Percentiles rank a stretch among this genome's conserved stretches.
These are phyloP conservation scores for Dioctria linearis DNA, from an alignment of 2,888 invertebrate genomes.

Conservation along the genomic window DNA sequence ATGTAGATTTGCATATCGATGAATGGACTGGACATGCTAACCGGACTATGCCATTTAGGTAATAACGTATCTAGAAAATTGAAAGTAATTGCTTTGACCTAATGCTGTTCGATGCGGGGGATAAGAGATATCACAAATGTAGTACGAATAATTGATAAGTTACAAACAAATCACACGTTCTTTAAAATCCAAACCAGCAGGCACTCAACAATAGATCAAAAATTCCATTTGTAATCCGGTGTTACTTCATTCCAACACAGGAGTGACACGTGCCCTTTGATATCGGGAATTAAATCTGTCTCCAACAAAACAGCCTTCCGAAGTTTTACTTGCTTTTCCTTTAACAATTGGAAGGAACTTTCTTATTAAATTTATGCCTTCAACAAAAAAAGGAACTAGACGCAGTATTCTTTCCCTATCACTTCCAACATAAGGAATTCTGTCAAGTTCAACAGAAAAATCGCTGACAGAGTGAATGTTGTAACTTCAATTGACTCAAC, in stretches of 20 bases:
- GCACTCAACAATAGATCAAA: neutral
- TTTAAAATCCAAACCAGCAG: neutral
- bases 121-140: neutral
- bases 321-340: neutral
- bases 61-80: conserved; percentile 44
- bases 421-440: conserved; percentile 35
- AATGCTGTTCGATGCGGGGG: conserved; percentile 14
- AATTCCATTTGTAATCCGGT: neutral
- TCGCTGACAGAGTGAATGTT: conserved; percentile 56
- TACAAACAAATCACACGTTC: neutral
- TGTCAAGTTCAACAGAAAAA: conserved; percentile 55
- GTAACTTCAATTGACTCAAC: conserved; percentile 55
- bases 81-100: conserved; percentile 50
- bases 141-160: neutral
- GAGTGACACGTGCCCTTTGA: conserved; percentile 40
- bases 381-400: conserved; percentile 19
- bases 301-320: conserved; percentile 8
- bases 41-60: conserved; percentile 26
- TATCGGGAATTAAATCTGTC: conserved; percentile 38
- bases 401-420: conserved; percentile 29
- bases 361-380: conserved; percentile 54
- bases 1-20: conserved; percentile 46
- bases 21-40: conserved; percentile 34
- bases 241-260: conserved; percentile 1
- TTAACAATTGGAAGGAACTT: too few species aligned